These are phyloP conservation scores for Drosophila nebulosa DNA, from an alignment of 1,140 invertebrate genomes.

Conservation along the genomic window DNA sequence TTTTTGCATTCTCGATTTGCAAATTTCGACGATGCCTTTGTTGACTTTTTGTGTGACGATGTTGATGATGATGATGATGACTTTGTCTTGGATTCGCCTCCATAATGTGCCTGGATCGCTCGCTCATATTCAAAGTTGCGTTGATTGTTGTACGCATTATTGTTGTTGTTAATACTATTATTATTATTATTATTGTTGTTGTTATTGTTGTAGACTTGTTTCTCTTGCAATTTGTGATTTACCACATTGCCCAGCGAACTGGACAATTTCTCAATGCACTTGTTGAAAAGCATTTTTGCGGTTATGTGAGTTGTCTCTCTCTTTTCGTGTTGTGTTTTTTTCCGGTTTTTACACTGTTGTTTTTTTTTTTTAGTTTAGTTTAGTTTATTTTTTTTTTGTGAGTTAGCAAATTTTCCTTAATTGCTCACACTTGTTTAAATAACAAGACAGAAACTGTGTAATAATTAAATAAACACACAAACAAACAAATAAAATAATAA, in stretches of 20 bases:
- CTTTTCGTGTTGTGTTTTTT: conserved; percentile 31
- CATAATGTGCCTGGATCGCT: conserved; percentile 62
- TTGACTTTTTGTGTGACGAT: conserved; percentile 24
- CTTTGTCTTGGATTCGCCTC: conserved; percentile 31
- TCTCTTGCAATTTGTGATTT: conserved; percentile 65
- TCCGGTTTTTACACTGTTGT: conserved; percentile 2
- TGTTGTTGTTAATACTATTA: conserved; percentile 41
- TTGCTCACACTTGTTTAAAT: conserved; percentile 8
- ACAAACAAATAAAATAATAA: not conserved
- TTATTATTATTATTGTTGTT: conserved; percentile 26
- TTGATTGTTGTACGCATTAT: conserved; percentile 52
- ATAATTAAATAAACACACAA: not conserved
- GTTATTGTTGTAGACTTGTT: conserved; percentile 57
- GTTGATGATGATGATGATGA: not conserved
- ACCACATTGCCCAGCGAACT: conserved; percentile 67
- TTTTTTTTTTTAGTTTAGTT: conserved; percentile 31
- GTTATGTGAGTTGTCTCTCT: conserved; percentile 17
- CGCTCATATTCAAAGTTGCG: conserved; percentile 62
- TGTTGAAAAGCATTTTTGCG: conserved; percentile 73
- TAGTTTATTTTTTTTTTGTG: conserved; percentile 19
- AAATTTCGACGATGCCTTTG: conserved; percentile 26
- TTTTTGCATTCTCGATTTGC: conserved; percentile 33
- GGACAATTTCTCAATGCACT: conserved; percentile 74
- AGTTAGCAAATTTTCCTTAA: conserved; percentile 7
- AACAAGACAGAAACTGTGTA: not conserved